phyloP scores from a whole-genome alignment of 1,140 invertebrate species.

The Pentalonia nigronervosa region DNA sequence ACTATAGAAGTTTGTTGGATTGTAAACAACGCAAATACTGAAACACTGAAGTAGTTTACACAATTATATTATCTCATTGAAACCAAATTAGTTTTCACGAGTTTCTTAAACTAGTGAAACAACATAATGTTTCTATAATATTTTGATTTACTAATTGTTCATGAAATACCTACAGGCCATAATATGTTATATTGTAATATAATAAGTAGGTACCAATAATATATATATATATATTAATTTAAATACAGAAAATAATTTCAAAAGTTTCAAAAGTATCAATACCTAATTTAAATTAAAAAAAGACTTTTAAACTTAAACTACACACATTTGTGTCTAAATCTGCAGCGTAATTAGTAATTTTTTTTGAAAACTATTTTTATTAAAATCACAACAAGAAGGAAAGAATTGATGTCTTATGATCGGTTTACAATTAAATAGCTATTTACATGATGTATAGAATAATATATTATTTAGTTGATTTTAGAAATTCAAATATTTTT shows the following conservation, averaged over 20 bases:
- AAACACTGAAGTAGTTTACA: background rate
- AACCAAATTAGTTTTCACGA: background rate
- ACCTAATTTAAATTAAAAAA: background rate
- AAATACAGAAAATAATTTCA: background rate
- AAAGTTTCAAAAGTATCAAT: background rate
- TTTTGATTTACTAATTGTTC: background rate
- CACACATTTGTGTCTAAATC: no score
- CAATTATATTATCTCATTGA: constrained; percentile 13
- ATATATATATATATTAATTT: background rate
- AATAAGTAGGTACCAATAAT: background rate
- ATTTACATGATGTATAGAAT: background rate
- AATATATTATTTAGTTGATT: background rate
- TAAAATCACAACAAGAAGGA: background rate
- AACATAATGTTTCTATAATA: background rate
- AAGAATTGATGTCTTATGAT: background rate
- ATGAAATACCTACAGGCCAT: background rate
- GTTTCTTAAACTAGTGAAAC: background rate
- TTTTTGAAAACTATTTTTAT: background rate
- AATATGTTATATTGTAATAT: background rate
- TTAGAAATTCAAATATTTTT: background rate
- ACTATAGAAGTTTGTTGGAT: background rate
- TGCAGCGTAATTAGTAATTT: background rate
- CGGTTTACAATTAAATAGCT: background rate
- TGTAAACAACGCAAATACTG: background rate
- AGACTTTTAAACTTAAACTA: background rate